phyloP scores from a whole-genome alignment of 2,888 invertebrate species.

The Coenonympha glycerion region DNA sequence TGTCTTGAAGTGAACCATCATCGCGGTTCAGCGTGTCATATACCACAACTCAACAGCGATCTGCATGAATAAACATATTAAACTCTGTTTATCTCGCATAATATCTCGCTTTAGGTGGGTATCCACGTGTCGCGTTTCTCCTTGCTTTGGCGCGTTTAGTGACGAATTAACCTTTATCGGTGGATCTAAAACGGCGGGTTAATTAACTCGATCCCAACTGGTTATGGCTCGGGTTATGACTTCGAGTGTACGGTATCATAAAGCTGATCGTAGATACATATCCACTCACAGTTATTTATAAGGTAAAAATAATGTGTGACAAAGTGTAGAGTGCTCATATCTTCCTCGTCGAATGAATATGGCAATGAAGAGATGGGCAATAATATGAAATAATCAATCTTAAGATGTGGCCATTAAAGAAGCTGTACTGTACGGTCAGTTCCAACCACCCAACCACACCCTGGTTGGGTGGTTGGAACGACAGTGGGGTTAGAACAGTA shows the following conservation, averaged over 20 bases:
- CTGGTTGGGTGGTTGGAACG: no score
- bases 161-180: conserved; percentile 36
- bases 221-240: conserved; percentile 27
- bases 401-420: no score
- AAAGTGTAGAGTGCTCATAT: no score
- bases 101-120: conserved; percentile 6
- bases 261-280: conserved; percentile 1
- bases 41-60: conserved; percentile 7
- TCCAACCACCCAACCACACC: no score
- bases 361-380: no score
- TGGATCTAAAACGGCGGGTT: conserved; percentile 37
- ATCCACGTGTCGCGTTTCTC: conserved; percentile 11
- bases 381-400: no score
- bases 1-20: neutral
- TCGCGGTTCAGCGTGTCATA: conserved; percentile 7
- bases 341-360: no score
- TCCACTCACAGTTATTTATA: no score
- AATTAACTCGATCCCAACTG: conserved; percentile 32
- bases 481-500: no score
- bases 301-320: no score
- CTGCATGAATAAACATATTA: conserved; percentile 21
- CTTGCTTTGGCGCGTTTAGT: conserved; percentile 27
- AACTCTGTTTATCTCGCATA: conserved; percentile 18
- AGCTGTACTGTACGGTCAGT: no score
- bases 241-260: conserved; percentile 16